Base-by-base conservation (phyloP, 2,797 vertebrate species). In the Myripristis jacobus region DNA sequence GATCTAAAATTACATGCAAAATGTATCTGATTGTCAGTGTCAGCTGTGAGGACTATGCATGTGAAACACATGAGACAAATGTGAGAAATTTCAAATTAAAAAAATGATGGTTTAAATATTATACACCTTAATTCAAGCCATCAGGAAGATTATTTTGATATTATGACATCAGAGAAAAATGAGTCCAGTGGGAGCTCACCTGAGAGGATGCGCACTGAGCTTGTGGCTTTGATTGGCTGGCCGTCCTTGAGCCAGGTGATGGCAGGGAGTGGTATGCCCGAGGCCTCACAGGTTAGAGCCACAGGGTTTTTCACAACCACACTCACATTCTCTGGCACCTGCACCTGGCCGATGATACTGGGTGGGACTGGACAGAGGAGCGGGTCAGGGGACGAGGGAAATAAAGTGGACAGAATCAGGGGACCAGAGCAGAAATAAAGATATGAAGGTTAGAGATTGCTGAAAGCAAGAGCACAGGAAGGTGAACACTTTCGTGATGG, bases 221-320 rank as follows among this genome's bases (percentile, higher is more conserved):
- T 89, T 34, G 93, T 93, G 1, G 89, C 78, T 84, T 79, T 92
- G 81, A 99, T 71, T 4, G 95, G 95, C 72, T 78, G 92, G 0
- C 96, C 94, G 0, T 98, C 94, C 87, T 96, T 99, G 27, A 98
- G 89, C 98, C 98, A 99, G 0, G 93, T 94, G 83, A 98, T 93
- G 10, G 94, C 85, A 18, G 98, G 98, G 47, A 97, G 91, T 18
- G 98, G 98, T 66, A 99, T 96, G 34, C 98, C 98, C 0, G 96
- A 96, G 3, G 94, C 95, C 88, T 99, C 97, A 38, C 98, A 99
- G 62, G 83, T 93, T 65, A 99, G 87, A 25, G 94, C 95, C 24
- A 96, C 84, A 0, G 97, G 96, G 87, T 95, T 99, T 91, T 96
- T 98, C 81, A 98, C 93, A 24, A 98, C 95, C 52, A 95, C 92